Percentiles rank a stretch among this genome's conserved stretches.
phyloP scores from a whole-genome alignment of 2,797 vertebrate genomes.

The Pangasius macronema region DNA sequence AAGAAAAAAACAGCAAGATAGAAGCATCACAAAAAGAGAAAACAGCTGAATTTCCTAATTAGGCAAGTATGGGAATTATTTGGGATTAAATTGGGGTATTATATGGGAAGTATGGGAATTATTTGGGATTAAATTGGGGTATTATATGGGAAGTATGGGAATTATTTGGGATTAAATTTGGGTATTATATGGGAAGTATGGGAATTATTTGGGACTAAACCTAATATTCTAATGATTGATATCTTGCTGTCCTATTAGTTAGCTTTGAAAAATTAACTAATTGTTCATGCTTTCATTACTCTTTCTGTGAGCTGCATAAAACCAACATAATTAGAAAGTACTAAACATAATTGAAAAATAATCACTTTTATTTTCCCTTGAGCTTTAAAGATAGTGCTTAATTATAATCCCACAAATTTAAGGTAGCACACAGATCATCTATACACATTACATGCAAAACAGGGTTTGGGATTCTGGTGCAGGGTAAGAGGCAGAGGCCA shows the following conservation, averaged over 20 bases:
- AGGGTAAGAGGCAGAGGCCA: not conserved
- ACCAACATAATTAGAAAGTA: slow-evolving; percentile 3
- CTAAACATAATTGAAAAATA: slow-evolving; percentile 9
- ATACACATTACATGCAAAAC: not conserved
- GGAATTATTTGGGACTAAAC: not conserved
- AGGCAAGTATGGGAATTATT: not conserved
- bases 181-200: too few species aligned
- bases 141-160: too few species aligned
- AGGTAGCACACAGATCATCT: not conserved
- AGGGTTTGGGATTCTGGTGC: not conserved
- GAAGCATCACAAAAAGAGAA: not conserved
- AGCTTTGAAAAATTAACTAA: slow-evolving; percentile 3
- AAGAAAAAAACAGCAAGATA: not conserved
- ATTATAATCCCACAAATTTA: slow-evolving; percentile 5
- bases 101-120: not conserved
- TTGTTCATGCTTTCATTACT: not conserved
- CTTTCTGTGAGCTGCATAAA: not conserved
- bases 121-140: too few species aligned
- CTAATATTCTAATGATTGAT: not conserved
- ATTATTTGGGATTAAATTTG: not conserved
- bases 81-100: too few species aligned
- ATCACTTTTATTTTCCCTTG: not conserved
- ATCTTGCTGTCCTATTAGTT: not conserved
- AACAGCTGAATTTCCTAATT: not conserved
- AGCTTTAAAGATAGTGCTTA: slow-evolving; percentile 10